Conservation (phyloP, 2,797 vertebrate species). For the Carcharodon carcharias region DNA sequence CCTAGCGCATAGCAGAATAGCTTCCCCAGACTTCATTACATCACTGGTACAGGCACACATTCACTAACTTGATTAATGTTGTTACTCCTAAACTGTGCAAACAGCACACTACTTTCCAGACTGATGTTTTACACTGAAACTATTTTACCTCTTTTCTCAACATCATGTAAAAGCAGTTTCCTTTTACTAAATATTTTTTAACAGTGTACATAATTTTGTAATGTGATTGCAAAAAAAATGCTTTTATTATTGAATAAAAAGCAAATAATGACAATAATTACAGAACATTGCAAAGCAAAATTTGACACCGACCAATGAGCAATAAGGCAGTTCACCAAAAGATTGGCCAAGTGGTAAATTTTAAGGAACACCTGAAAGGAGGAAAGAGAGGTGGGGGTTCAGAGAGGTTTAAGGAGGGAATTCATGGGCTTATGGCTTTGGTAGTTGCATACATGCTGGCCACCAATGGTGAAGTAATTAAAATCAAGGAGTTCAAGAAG, state of each 20-base stretch:
- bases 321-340: background rate
- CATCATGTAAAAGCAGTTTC: background rate
- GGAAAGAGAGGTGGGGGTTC: background rate
- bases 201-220: background rate
- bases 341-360: background rate
- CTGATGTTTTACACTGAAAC: background rate
- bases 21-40: background rate
- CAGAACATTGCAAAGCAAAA: background rate
- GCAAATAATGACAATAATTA: background rate
- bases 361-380: background rate
- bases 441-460: too few species aligned
- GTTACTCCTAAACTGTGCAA: background rate
- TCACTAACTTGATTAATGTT: background rate
- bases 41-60: background rate
- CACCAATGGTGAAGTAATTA: too few species aligned
- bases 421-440: background rate
- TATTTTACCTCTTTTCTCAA: background rate
- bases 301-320: background rate
- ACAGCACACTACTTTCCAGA: background rate
- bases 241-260: background rate
- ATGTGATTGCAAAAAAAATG: background rate
- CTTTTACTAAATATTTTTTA: background rate
- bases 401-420: background rate
- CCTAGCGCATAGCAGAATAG: background rate
- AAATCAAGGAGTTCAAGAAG: too few species aligned